A percentile compares a stretch with the other conserved stretches of the same genome.
Evolutionary conservation across 2,888 invertebrate species (phyloP).

Genomic region (Seira ritae): DNA sequence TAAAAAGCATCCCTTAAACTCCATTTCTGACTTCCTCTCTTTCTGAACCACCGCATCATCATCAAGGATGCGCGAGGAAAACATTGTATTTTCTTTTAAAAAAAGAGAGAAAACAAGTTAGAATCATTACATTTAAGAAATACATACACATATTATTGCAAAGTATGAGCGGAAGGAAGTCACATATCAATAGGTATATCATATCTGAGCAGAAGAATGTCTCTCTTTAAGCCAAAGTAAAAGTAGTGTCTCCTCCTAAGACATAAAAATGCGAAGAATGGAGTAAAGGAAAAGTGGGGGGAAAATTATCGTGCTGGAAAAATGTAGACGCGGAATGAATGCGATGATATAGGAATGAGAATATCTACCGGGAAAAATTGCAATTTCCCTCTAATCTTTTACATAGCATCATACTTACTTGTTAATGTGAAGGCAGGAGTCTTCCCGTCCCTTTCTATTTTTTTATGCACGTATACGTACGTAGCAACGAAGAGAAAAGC

Average conservation of each 20-base stretch:
- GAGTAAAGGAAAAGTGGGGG: slow-evolving; percentile 28
- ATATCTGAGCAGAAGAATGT: slow-evolving; percentile 54
- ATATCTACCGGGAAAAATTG: background rate
- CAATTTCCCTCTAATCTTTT: background rate
- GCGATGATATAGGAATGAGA: slow-evolving; percentile 1
- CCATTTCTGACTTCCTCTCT: background rate
- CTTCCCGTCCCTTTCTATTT: background rate
- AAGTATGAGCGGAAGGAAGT: slow-evolving; percentile 48
- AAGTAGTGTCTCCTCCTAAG: background rate
- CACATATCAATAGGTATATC: too few species aligned
- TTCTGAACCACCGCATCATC: too few species aligned
- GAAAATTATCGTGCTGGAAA: slow-evolving; percentile 25
- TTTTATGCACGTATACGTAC: background rate
- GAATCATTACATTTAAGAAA: slow-evolving; percentile 19
- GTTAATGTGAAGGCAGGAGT: background rate
- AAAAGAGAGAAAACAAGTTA: slow-evolving; percentile 28
- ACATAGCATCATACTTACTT: background rate
- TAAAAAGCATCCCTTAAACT: background rate
- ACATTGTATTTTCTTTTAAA: background rate
- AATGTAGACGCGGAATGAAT: background rate
- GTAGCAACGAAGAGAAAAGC: too few species aligned
- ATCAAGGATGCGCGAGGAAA: background rate
- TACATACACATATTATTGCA: slow-evolving; percentile 4
- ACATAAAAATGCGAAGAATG: slow-evolving; percentile 26
- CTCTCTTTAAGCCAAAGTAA: slow-evolving; percentile 17